Evolutionary conservation across 2,797 vertebrate species (phyloP).

Genomic region (Sebastiscus albofasciatus): DNA sequence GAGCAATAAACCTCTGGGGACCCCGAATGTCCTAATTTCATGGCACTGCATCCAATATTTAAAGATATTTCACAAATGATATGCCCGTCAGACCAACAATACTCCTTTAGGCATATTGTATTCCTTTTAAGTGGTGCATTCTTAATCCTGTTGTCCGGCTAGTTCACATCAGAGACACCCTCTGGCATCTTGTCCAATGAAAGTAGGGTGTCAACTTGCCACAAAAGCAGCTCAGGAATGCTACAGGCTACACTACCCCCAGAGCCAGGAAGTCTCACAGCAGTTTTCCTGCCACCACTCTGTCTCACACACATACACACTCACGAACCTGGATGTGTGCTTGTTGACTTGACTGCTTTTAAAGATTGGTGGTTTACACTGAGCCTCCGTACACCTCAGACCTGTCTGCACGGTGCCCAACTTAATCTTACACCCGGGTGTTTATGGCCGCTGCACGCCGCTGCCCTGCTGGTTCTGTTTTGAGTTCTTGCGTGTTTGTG

Average conservation of each 20-base stretch:
- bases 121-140: background rate
- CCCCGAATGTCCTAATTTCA: background rate
- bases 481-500: constrained; percentile 8
- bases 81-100: background rate
- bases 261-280: constrained; percentile 58
- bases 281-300: constrained; percentile 25
- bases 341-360: constrained; percentile 30
- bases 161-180: constrained; percentile 23
- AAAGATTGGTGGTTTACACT: constrained; percentile 10
- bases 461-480: constrained; percentile 18
- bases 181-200: constrained; percentile 36
- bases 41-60: background rate
- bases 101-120: background rate
- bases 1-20: background rate
- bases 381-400: constrained; percentile 9
- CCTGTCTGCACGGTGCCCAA: background rate
- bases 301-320: background rate
- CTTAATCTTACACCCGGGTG: background rate
- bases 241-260: constrained; percentile 22
- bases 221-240: constrained; percentile 68
- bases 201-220: constrained; percentile 47
- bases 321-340: constrained; percentile 24
- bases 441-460: constrained; percentile 10
- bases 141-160: background rate
- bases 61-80: background rate